phyloP scores from a whole-genome alignment of 2,113 vertebrate species.

The Salvator merianae region DNA sequence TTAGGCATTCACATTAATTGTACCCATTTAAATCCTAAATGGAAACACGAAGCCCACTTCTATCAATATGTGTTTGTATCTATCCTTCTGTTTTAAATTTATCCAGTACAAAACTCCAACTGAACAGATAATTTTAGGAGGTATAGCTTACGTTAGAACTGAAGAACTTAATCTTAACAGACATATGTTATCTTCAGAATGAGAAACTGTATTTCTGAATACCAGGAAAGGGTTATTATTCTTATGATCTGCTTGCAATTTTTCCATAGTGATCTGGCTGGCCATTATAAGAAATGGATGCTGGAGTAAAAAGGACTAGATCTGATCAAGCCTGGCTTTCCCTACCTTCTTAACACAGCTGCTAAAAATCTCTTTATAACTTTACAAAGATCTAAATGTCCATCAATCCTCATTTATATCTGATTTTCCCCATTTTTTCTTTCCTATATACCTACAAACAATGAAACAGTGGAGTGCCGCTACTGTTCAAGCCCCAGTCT shows the following conservation, averaged over 20 bases:
- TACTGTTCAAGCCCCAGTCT: neutral
- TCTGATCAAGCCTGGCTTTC: neutral
- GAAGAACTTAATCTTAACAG: neutral
- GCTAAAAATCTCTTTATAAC: neutral
- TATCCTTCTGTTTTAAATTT: neutral
- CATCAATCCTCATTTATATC: neutral
- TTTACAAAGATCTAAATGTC: neutral
- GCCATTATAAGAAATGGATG: neutral
- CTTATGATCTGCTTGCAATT: too few species aligned
- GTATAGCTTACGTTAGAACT: neutral
- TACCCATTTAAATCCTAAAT: neutral
- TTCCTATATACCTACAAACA: neutral
- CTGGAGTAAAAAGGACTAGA: neutral
- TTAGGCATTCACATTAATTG: neutral
- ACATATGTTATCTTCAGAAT: neutral
- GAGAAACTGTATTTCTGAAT: neutral
- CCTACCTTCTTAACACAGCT: neutral
- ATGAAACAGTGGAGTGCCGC: neutral
- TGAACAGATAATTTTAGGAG: neutral
- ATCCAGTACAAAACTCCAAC: neutral
- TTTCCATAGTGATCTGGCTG: too few species aligned
- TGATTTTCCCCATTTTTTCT: too few species aligned
- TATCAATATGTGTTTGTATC: neutral
- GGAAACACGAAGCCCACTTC: neutral
- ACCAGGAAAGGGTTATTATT: neutral